A percentile compares a stretch with the other conserved stretches of the same genome.
These are phyloP conservation scores for Condylura cristata DNA, from an alignment of 2,113 vertebrate genomes.

Conservation along the genomic window DNA sequence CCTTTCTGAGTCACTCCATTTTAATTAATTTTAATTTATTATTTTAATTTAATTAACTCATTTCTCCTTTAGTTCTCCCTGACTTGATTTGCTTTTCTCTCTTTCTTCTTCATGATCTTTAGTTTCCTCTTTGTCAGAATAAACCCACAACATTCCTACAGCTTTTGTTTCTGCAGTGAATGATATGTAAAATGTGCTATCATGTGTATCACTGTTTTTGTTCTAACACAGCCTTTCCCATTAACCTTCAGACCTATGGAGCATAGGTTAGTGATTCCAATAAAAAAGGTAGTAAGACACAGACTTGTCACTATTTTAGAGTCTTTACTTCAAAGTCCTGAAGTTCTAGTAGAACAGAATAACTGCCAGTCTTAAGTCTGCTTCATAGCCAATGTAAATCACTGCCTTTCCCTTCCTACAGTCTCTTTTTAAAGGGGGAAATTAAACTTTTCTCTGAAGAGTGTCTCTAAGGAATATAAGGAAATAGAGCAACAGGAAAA, in stretches of 20 bases:
- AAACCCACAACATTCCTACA: background rate
- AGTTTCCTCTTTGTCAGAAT: background rate
- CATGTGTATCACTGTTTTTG: background rate
- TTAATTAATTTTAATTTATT: background rate
- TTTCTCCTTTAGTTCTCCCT: background rate
- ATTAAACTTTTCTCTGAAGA: background rate
- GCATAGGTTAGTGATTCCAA: background rate
- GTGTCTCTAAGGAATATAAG: background rate
- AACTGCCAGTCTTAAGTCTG: background rate
- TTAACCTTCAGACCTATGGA: background rate
- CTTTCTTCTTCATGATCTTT: background rate
- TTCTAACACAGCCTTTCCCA: background rate
- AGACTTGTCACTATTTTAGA: background rate
- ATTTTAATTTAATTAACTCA: conserved; percentile 1
- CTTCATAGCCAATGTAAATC: background rate
- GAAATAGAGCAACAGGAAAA: background rate
- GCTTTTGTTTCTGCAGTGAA: background rate
- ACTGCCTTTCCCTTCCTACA: background rate
- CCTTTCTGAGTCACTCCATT: background rate
- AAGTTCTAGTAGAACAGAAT: background rate
- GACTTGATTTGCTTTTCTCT: background rate
- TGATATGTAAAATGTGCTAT: background rate
- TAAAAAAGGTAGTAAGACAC: background rate
- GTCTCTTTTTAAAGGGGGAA: background rate
- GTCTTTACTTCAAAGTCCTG: background rate